Conservation (phyloP, 2,888 invertebrate genomes). For the Orthonevra nobilis region DNA sequence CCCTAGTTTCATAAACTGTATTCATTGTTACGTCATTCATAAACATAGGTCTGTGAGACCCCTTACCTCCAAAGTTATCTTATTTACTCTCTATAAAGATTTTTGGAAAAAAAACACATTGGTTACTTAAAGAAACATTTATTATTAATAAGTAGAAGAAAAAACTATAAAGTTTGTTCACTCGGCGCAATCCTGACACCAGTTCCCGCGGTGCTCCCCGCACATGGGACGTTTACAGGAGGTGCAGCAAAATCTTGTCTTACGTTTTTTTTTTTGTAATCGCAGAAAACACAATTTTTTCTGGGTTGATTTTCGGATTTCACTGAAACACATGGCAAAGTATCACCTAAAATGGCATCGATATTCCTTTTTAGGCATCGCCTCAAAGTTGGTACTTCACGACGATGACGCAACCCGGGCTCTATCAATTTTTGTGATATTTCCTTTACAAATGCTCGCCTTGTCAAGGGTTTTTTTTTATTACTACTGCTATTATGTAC, state of each 20-base stretch:
- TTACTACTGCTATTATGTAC: neutral
- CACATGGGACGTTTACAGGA: neutral
- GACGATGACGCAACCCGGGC: slow-evolving; percentile 2
- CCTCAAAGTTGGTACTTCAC: neutral
- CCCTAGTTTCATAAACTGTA: no score
- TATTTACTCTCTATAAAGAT: neutral
- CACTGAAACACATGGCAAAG: neutral
- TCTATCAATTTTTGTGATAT: no score
- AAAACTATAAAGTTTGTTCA: no score
- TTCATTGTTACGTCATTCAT: no score
- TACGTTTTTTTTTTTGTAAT: neutral
- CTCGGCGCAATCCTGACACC: no score
- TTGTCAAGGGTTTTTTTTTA: neutral
- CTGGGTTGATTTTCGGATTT: neutral
- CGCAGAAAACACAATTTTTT: slow-evolving; percentile 1
- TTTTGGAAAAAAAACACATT: no score
- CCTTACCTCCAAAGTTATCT: neutral
- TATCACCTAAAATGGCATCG: neutral
- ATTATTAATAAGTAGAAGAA: no score
- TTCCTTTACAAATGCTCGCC: no score
- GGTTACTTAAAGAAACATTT: no score
- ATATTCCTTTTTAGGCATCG: no score
- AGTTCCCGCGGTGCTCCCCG: neutral
- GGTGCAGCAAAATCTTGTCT: neutral
- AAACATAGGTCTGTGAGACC: neutral